These are phyloP conservation scores for Acanthis flammea DNA, from an alignment of 2,797 vertebrate genomes.

Conservation along the genomic window DNA sequence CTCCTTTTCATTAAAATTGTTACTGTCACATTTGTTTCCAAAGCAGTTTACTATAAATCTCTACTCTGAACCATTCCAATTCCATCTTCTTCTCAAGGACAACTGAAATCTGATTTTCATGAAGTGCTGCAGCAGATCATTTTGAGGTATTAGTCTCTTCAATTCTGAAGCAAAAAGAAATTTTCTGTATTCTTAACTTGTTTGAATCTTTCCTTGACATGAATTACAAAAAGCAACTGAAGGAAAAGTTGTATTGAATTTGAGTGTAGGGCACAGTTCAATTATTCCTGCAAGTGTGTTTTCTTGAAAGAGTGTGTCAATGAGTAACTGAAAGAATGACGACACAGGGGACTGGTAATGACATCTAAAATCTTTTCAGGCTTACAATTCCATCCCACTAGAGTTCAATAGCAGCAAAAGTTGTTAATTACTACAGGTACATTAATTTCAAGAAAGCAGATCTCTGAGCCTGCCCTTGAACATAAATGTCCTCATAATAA, in stretches of 20 bases:
- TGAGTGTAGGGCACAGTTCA: not conserved
- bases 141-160: not conserved
- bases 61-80: not conserved
- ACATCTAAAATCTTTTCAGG: not conserved
- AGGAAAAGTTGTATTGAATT: not conserved
- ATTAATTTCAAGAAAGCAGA: not conserved
- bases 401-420: not conserved
- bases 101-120: not conserved
- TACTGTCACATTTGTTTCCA: not conserved
- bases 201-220: not conserved
- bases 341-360: not conserved
- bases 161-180: not conserved
- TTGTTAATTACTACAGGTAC: not conserved
- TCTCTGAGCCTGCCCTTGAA: not conserved
- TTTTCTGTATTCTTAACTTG: not conserved
- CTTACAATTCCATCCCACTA: not conserved
- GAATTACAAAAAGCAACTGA: not conserved
- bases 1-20: slow-evolving; percentile 35
- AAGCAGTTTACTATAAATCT: slow-evolving; percentile 8
- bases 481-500: not conserved
- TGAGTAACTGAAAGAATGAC: not conserved
- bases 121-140: not conserved
- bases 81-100: not conserved
- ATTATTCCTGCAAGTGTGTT: not conserved
- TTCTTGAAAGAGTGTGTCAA: not conserved